Conservation (phyloP, 64 coral and sea anemone genomes). For the Montipora capricornis region DNA sequence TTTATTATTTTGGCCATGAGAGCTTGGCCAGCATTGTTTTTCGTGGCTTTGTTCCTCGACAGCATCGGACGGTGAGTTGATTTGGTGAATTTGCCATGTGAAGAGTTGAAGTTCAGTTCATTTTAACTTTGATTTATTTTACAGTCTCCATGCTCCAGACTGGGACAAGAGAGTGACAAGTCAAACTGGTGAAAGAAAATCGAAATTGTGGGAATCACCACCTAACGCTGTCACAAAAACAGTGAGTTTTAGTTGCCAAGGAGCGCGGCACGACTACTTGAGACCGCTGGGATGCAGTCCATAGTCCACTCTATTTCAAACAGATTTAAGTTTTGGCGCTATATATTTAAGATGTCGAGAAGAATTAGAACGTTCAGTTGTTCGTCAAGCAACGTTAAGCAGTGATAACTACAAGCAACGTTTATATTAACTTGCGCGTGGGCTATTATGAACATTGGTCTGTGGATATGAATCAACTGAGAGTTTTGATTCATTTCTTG, state of each 20-base stretch:
- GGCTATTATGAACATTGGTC: no score
- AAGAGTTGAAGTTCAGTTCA: background rate
- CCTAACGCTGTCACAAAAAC: background rate
- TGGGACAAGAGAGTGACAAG: background rate
- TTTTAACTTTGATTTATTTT: background rate
- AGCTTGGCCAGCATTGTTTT: constrained; percentile 19
- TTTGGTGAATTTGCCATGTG: background rate
- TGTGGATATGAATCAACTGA: no score
- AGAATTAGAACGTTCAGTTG: background rate
- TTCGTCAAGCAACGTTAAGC: background rate
- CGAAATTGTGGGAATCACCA: background rate
- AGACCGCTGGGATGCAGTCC: no score
- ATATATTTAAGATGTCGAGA: no score
- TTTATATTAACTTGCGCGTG: no score
- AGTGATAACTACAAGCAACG: no score
- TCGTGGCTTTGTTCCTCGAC: constrained; percentile 27
- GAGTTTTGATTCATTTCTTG: no score
- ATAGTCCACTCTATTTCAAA: background rate
- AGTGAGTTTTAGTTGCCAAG: constrained; percentile 22
- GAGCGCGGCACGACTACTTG: background rate
- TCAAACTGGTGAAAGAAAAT: background rate
- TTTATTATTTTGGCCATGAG: background rate
- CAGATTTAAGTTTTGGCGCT: background rate
- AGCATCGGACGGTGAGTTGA: constrained; percentile 1
- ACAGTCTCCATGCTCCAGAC: constrained; percentile 22